phyloP scores from a whole-genome alignment of 2,113 vertebrate species.

The Pelodiscus sinensis region DNA sequence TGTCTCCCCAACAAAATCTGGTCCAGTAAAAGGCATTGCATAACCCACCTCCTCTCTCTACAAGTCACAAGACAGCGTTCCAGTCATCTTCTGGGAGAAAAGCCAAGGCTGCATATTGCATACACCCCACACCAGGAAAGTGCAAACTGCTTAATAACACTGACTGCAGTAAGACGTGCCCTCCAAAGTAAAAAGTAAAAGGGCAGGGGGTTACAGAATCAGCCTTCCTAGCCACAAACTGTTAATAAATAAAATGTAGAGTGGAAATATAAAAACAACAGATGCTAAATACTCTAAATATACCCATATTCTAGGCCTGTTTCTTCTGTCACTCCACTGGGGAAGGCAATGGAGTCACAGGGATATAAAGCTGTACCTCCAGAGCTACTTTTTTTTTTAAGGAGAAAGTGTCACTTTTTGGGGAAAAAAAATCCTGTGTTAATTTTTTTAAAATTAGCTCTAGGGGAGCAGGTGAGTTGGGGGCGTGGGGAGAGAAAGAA shows the following conservation, averaged over 20 bases:
- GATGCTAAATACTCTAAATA: background rate
- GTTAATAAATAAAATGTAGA: background rate
- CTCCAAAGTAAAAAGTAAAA: background rate
- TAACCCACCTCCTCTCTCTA: too few species aligned
- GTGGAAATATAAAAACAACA: background rate
- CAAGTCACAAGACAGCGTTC: background rate
- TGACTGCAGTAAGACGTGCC: background rate
- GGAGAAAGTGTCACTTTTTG: too few species aligned
- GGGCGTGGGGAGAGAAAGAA: too few species aligned
- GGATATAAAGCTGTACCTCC: background rate
- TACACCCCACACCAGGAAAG: accelerated
- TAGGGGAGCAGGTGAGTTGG: too few species aligned
- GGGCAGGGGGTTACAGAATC: background rate
- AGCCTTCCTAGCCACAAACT: background rate
- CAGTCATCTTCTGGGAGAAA: background rate
- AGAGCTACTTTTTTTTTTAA: too few species aligned
- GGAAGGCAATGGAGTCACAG: background rate
- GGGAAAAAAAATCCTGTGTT: too few species aligned
- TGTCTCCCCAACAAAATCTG: background rate
- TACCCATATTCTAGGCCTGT: background rate
- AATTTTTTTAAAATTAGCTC: too few species aligned
- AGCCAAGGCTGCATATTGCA: accelerated
- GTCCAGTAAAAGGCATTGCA: background rate
- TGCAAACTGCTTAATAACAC: background rate
- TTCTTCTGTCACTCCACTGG: background rate